A percentile compares a stretch with the other conserved stretches of the same genome.
These are phyloP conservation scores for Clarias batrachus DNA, from an alignment of 2,113 vertebrate genomes.

Conservation along the genomic window DNA sequence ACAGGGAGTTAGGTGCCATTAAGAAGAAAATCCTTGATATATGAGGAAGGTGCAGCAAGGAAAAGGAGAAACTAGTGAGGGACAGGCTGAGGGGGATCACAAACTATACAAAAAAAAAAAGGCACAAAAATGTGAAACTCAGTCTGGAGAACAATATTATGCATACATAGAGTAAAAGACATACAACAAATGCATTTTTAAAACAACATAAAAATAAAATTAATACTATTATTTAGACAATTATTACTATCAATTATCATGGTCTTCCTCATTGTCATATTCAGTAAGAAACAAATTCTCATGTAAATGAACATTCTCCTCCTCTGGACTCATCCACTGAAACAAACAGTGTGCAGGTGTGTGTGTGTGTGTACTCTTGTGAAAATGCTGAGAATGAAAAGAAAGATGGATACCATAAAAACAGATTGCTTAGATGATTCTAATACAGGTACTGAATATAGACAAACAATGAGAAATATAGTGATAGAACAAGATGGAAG, in stretches of 20 bases:
- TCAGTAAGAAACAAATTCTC: conserved; percentile 49
- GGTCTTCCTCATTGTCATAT: conserved; percentile 54
- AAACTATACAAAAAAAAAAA: conserved; percentile 50
- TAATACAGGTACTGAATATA: conserved; percentile 19
- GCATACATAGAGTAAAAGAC: conserved; percentile 59
- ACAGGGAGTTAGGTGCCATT: conserved; percentile 67
- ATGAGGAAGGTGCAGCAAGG: conserved; percentile 46
- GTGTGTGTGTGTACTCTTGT: neutral
- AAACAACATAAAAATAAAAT: conserved; percentile 61
- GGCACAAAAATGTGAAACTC: conserved; percentile 61
- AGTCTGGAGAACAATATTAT: conserved; percentile 62
- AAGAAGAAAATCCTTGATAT: conserved; percentile 29
- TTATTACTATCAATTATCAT: conserved; percentile 58
- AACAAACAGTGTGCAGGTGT: conserved; percentile 24
- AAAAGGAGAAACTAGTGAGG: conserved; percentile 52
- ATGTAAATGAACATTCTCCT: conserved; percentile 53
- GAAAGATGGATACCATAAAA: conserved; percentile 28
- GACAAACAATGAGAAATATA: conserved; percentile 32
- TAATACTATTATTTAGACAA: conserved; percentile 67
- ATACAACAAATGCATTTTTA: conserved; percentile 63
- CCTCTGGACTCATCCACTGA: conserved; percentile 34
- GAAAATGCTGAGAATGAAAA: conserved; percentile 31
- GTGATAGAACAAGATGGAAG: conserved; percentile 30
- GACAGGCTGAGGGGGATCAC: conserved; percentile 49
- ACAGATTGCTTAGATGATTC: neutral